Evolutionary conservation across 1,140 invertebrate genomes (phyloP), one percentile per base, ranked within the genome.

Genomic region (Eumeta japonica): DNA sequence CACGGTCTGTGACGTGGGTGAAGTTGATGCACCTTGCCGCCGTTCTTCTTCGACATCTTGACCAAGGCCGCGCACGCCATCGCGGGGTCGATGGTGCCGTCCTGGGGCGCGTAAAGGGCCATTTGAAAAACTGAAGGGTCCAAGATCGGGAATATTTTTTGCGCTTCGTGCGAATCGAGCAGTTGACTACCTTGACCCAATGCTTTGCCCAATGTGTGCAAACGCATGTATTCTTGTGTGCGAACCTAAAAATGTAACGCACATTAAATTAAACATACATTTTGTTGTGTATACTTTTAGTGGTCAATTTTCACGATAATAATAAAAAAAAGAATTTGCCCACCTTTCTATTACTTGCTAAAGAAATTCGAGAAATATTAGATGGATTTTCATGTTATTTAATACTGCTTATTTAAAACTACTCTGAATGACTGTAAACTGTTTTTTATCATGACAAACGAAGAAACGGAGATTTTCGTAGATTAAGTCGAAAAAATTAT

Each of bases 11-110:
- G n/a, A n/a, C n/a, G n/a, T n/a, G n/a, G n/a, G n/a, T n/a, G n/a
- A n/a, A n/a, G n/a, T n/a, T n/a, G n/a, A n/a, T n/a, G n/a, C 58
- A 92, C 87, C 73, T 85, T 80, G 14, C 79, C 88, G 16, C 89
- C 89, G 39, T 81, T 78, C 35, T 74, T 77, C 1, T 77, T 83
- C 2, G 90, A 85, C 16, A 78, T 82, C 68, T 84, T 83, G 0
- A 83, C 81, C 2, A 94, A 72, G 0, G 89, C 85, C 5, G 79
- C 79, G 50, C 89, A 88, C 14, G 89, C 80, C 76, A 88, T 88
- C 0, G 85, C 79, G 0, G 92, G 90, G 65, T 94, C 91, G 28
- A 89, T 80, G 9, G 82, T 82, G 1, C 91, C 91, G 74, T 94
- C 91, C 12, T 80, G 80, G 0, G 89, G 86, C n/a, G 82, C 84